Conservation (phyloP, 2,113 vertebrate genomes). For the Myrmophylax atrothorax region DNA sequence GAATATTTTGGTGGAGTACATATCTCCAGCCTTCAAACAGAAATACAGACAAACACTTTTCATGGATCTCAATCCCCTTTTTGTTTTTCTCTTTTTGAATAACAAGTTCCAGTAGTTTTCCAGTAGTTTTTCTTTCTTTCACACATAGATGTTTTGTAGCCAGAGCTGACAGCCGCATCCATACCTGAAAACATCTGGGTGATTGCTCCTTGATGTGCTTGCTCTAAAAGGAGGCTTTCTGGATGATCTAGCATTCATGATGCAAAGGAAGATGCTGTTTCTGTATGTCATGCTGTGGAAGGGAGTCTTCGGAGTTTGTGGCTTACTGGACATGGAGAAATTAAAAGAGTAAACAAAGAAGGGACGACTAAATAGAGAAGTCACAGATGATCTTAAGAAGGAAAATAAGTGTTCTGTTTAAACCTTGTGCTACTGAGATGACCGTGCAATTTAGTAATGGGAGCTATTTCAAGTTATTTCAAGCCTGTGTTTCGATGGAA, state of each 20-base stretch:
- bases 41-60: not conserved
- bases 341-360: not conserved
- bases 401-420: not conserved
- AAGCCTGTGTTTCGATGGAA: conserved; percentile 16
- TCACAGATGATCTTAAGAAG: not conserved
- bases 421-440: not conserved
- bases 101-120: not conserved
- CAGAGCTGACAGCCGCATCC: not conserved
- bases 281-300: not conserved
- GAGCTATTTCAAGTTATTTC: conserved; percentile 22
- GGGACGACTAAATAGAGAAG: not conserved
- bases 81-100: not conserved
- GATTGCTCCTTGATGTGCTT: not conserved
- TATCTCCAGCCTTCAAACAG: not conserved
- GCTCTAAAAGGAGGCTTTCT: not conserved
- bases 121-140: not conserved
- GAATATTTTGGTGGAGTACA: not conserved
- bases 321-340: not conserved
- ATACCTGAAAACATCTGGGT: not conserved
- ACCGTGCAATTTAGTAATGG: not conserved
- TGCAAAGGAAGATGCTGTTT: not conserved
- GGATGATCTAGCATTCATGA: not conserved
- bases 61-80: not conserved
- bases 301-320: not conserved
- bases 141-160: not conserved